phyloP scores from a whole-genome alignment of 2,113 vertebrate genomes.

The Petromus typicus region DNA sequence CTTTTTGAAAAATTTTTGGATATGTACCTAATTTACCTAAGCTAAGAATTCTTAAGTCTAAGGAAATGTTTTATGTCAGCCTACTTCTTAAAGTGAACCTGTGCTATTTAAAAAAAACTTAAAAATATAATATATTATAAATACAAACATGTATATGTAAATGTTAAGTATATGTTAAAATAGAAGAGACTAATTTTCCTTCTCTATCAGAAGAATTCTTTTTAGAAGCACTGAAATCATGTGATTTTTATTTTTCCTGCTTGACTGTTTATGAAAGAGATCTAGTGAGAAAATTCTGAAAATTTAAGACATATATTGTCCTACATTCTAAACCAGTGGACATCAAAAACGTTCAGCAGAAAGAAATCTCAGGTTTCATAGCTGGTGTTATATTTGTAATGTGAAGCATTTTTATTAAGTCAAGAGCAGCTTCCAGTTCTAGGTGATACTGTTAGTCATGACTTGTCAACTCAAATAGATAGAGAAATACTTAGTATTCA shows the following conservation, averaged over 20 bases:
- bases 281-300: background rate
- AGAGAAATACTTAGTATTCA: background rate
- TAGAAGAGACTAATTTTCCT: background rate
- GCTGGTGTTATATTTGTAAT: background rate
- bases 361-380: background rate
- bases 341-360: background rate
- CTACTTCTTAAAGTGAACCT: slow-evolving; percentile 28
- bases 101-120: background rate
- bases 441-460: background rate
- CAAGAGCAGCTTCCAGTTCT: background rate
- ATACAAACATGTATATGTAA: slow-evolving; percentile 32
- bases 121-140: background rate
- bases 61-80: background rate
- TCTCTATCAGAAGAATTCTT: background rate
- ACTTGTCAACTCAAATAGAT: background rate
- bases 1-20: slow-evolving; percentile 34
- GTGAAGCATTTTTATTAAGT: background rate
- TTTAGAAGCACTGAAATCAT: background rate
- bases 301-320: background rate
- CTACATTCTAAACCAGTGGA: background rate
- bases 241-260: background rate
- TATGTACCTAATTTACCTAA: slow-evolving; percentile 19
- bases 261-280: background rate
- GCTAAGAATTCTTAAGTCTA: slow-evolving; percentile 26
- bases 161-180: slow-evolving; percentile 10